A percentile compares a stretch with the other conserved stretches of the same genome.
Evolutionary conservation across 2,797 vertebrate genomes (phyloP).

Genomic region (Pangasius macronema): DNA sequence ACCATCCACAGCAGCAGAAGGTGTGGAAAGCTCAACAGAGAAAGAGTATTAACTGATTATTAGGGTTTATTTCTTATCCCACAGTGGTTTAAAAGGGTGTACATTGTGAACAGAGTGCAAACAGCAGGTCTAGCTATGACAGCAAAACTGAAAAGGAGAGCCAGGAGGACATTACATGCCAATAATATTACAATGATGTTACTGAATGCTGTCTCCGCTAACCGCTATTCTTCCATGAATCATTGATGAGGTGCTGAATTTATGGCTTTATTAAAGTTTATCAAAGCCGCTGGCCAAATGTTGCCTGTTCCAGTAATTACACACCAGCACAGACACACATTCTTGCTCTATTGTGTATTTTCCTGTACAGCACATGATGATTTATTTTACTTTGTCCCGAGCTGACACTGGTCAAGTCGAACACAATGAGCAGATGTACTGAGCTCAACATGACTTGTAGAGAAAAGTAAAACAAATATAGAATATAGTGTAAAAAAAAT

Average conservation of each 20-base stretch:
- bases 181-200: background rate
- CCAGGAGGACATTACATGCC: background rate
- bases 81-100: background rate
- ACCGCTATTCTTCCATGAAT: conserved; percentile 9
- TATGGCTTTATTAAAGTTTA: background rate
- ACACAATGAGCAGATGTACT: background rate
- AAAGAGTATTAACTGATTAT: background rate
- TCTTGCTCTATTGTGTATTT: background rate
- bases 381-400: background rate
- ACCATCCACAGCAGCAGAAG: background rate
- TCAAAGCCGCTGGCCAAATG: background rate
- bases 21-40: background rate
- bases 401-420: background rate
- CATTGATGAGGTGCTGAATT: background rate
- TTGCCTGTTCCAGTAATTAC: background rate
- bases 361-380: background rate
- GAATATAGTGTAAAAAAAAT: background rate
- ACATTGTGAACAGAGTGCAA: background rate
- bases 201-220: background rate
- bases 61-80: background rate
- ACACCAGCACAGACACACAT: background rate
- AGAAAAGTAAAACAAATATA: background rate
- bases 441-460: background rate
- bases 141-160: no score
- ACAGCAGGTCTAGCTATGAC: background rate